phyloP scores from a whole-genome alignment of 1,140 invertebrate genomes.

The Calosoma granatense region DNA sequence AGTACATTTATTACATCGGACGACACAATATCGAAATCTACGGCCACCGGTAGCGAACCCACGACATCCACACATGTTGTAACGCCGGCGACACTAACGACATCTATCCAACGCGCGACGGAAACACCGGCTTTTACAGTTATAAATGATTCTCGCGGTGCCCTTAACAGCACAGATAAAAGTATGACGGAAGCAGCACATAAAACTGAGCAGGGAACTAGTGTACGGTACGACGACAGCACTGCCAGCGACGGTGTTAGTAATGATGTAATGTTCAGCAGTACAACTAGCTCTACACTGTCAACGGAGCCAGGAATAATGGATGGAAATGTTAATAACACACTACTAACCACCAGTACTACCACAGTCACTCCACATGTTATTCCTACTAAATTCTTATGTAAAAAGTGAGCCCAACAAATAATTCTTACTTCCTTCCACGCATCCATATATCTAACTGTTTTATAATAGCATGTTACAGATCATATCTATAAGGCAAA shows the following conservation, averaged over 20 bases:
- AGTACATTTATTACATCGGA: background rate
- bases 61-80: background rate
- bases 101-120: background rate
- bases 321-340: too few relatives aligned
- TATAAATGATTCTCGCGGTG: constrained; percentile 4
- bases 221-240: too few relatives aligned
- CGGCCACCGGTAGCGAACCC: background rate
- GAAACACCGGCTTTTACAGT: background rate
- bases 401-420: constrained; percentile 28
- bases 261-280: too few relatives aligned
- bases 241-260: too few relatives aligned
- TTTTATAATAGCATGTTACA: constrained; percentile 46
- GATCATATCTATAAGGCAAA: constrained; percentile 42
- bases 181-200: background rate
- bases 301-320: too few relatives aligned
- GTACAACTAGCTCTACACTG: too few relatives aligned
- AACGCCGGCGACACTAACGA: background rate
- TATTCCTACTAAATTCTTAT: constrained; percentile 31
- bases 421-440: too few relatives aligned
- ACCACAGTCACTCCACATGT: background rate
- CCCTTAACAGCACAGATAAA: background rate
- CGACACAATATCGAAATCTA: constrained; percentile 5
- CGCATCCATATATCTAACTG: background rate
- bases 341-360: background rate
- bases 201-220: background rate